These are phyloP conservation scores for Collichthys lucidus DNA, from an alignment of 2,113 vertebrate species.

Conservation along the genomic window DNA sequence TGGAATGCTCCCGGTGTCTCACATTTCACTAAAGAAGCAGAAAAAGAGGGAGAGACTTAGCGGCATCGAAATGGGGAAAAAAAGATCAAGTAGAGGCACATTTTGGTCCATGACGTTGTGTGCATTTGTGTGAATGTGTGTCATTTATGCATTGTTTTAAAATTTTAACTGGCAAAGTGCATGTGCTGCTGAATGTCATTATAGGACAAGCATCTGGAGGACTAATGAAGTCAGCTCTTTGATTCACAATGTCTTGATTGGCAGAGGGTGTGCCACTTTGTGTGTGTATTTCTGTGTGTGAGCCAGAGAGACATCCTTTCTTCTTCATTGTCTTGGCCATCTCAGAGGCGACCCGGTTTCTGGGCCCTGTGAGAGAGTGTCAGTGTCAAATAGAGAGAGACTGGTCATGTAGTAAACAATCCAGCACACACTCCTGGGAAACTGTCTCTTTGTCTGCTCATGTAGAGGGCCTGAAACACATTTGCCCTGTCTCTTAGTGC, in stretches of 20 bases:
- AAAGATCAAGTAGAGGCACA: constrained; percentile 35
- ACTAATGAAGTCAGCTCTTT: constrained; percentile 49
- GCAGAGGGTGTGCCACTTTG: constrained; percentile 22
- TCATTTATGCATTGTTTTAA: constrained; percentile 29
- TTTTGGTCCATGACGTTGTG: constrained; percentile 14
- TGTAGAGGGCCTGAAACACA: constrained; percentile 36
- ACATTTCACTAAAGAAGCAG: constrained; percentile 75
- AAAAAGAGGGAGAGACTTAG: constrained; percentile 40
- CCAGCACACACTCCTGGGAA: constrained; percentile 35
- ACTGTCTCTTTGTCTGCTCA: constrained; percentile 38
- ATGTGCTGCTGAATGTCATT: constrained; percentile 21
- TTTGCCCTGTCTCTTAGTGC: constrained; percentile 21
- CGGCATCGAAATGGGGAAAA: constrained; percentile 31
- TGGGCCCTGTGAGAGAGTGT: constrained; percentile 35
- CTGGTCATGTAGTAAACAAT: constrained; percentile 52
- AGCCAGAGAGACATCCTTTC: constrained; percentile 31
- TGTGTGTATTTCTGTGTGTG: constrained; percentile 29
- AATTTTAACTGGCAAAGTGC: constrained; percentile 19
- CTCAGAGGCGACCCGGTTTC: constrained; percentile 56
- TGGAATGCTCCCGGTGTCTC: constrained; percentile 71
- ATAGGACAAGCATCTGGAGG: constrained; percentile 42
- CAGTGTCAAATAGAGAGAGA: constrained; percentile 43
- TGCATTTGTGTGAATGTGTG: background rate
- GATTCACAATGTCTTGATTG: constrained; percentile 46
- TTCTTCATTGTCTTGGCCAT: constrained; percentile 36